phyloP scores from a whole-genome alignment of 2,888 invertebrate genomes.

The Eretmocerus hayati region DNA sequence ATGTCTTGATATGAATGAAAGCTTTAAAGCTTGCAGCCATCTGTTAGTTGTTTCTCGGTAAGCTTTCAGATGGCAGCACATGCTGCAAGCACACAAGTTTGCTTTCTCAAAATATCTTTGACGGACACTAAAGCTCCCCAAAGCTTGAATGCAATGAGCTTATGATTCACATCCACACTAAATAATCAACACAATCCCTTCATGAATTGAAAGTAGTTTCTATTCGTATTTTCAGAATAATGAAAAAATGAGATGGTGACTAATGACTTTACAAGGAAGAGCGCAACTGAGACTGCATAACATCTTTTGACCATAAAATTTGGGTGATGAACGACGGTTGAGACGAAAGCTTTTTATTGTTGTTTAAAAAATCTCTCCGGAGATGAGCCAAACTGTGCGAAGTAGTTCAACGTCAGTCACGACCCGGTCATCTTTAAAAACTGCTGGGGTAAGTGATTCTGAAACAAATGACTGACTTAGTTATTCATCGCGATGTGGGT shows the following conservation, averaged over 20 bases:
- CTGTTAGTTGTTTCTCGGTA: too few relatives aligned
- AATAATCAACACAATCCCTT: too few relatives aligned
- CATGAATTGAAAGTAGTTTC: too few relatives aligned
- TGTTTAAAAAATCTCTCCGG: conserved; percentile 30
- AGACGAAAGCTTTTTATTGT: not conserved
- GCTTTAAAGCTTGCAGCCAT: too few relatives aligned
- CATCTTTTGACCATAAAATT: not conserved
- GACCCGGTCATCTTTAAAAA: conserved; percentile 11
- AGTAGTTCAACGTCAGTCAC: conserved; percentile 25
- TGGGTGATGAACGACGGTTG: not conserved
- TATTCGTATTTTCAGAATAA: conserved; percentile 16
- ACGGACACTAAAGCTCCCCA: too few relatives aligned
- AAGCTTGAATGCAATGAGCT: not conserved
- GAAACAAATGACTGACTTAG: too few relatives aligned
- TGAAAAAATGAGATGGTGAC: conserved; percentile 18
- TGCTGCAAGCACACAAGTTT: too few relatives aligned
- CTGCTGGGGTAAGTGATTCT: conserved; percentile 12
- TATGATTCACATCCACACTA: too few relatives aligned
- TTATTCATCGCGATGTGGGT: too few relatives aligned
- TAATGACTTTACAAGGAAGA: conserved; percentile 6
- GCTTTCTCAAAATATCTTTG: too few relatives aligned
- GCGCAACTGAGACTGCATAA: conserved; percentile 2
- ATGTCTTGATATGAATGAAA: too few relatives aligned
- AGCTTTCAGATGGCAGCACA: too few relatives aligned
- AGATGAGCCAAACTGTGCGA: conserved; percentile 31